Evolutionary conservation across 2,113 vertebrate species (phyloP), one percentile per base, ranked within the genome.

Genomic region (Ardeotis arabs): DNA sequence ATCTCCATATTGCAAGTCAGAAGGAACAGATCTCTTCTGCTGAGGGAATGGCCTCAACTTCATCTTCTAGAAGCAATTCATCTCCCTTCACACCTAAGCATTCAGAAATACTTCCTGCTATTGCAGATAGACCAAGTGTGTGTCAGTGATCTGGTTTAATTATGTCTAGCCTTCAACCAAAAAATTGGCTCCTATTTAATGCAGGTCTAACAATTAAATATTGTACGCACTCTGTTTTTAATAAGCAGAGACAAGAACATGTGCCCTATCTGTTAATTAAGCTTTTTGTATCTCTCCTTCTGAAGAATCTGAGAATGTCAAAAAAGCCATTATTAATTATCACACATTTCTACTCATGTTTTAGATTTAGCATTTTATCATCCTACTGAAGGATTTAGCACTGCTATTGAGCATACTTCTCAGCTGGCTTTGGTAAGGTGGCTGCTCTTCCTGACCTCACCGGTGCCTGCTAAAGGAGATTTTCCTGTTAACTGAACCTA

Each of bases 251-350:
- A 77, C 39, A 87, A 80, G 52, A 80, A 52, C 10, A 55, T n/a
- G 1, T 84, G 53, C 62, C 80, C 86, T 87, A 80, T 92, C 74
- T 86, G 76, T 70, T 95, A 96, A 97, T 96, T 96, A 95, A 96
- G 63, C 37, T 80, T 96, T 84, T 47, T 69, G 25, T 63, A 16
- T 23, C 17, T 59, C 37, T 67, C 47, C 56, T 93, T 44, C 49
- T 90, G 89, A 95, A 94, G n/a, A 50, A 89, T 80, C 60, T 69
- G 63, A 70, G 60, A 95, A 96, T 59, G 67, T 86, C 62, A 95
- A 88, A 95, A 76, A 91, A 72, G 29, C 28, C 39, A 72, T 85
- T 95, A 86, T 93, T 77, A 89, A 64, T 94, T 95, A 96, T 55
- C 53, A 87, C 39, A 85, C 15, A 44, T 39, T 81, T 95, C 29